phyloP scores from a whole-genome alignment of 2,888 invertebrate genomes.

The Cheilosia grossa region DNA sequence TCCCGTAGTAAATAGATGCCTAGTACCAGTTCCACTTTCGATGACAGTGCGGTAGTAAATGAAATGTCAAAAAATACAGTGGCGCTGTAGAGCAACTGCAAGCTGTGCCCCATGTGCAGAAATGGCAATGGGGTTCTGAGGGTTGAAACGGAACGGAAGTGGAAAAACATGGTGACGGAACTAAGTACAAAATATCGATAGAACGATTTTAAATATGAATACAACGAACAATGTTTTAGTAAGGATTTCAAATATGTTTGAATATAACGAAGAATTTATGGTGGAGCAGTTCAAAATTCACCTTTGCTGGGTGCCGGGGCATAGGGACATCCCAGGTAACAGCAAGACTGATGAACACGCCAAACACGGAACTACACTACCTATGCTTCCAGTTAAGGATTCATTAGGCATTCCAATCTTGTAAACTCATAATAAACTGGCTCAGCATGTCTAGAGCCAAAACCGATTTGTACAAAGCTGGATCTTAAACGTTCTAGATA shows the following conservation, averaged over 20 bases:
- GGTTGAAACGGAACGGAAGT: slow-evolving; percentile 40
- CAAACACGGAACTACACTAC: too few species aligned
- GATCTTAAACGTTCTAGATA: too few species aligned
- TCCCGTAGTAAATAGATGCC: slow-evolving; percentile 65
- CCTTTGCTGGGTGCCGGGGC: too few species aligned
- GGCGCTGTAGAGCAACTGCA: slow-evolving; percentile 37
- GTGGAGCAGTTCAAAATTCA: too few species aligned
- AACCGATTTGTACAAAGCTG: too few species aligned
- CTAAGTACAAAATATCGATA: not conserved
- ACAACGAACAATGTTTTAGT: not conserved
- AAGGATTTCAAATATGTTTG: not conserved
- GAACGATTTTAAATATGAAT: not conserved
- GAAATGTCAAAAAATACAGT: slow-evolving; percentile 63
- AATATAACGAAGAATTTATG: too few species aligned
- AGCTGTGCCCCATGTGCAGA: slow-evolving; percentile 10
- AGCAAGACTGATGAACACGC: too few species aligned
- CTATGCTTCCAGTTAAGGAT: too few species aligned
- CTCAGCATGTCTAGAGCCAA: too few species aligned
- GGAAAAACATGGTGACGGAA: not conserved
- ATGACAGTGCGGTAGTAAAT: slow-evolving; percentile 64
- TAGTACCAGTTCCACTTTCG: slow-evolving; percentile 53
- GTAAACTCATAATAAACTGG: too few species aligned
- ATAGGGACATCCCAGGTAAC: too few species aligned
- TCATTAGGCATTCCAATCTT: too few species aligned
- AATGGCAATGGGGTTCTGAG: slow-evolving; percentile 25